Conservation (phyloP, 1,140 invertebrate species). For the Pararge aegeria region DNA sequence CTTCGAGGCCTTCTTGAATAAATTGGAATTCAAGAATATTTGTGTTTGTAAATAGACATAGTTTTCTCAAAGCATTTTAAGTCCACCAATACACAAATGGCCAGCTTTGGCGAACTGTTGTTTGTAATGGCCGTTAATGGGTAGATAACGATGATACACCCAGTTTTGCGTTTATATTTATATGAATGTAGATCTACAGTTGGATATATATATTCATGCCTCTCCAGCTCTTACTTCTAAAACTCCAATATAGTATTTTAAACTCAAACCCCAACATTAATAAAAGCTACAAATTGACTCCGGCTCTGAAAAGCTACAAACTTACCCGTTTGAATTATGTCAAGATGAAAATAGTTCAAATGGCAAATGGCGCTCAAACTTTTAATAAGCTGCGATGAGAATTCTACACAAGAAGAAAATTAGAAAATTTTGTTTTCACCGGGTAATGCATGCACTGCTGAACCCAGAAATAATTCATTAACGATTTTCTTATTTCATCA, state of each 20-base stretch:
- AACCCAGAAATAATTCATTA: too few species aligned
- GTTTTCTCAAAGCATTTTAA: too few species aligned
- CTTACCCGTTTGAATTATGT: constrained; percentile 17
- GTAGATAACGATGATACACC: too few species aligned
- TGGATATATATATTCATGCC: too few species aligned
- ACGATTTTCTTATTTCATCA: not conserved
- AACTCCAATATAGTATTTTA: constrained; percentile 6
- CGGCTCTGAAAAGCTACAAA: constrained; percentile 19
- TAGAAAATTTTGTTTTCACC: constrained; percentile 7
- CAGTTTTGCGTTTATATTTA: too few species aligned
- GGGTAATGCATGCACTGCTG: not conserved
- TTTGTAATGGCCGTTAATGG: too few species aligned
- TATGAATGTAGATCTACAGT: too few species aligned
- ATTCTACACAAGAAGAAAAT: constrained; percentile 15
- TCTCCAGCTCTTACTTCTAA: constrained; percentile 6
- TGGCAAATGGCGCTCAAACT: constrained; percentile 20
- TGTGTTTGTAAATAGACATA: too few species aligned
- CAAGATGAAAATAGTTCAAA: constrained; percentile 25
- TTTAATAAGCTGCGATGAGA: constrained; percentile 21
- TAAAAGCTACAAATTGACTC: constrained; percentile 11
- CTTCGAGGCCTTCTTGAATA: too few species aligned
- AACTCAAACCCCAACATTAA: constrained; percentile 22
- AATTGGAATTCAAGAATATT: too few species aligned
- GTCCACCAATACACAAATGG: too few species aligned
- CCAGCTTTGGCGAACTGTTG: too few species aligned